Percentiles rank a stretch among this genome's conserved stretches.
Evolutionary conservation across 1,140 invertebrate species (phyloP).

Genomic region (Trinorchestia longiramus): DNA sequence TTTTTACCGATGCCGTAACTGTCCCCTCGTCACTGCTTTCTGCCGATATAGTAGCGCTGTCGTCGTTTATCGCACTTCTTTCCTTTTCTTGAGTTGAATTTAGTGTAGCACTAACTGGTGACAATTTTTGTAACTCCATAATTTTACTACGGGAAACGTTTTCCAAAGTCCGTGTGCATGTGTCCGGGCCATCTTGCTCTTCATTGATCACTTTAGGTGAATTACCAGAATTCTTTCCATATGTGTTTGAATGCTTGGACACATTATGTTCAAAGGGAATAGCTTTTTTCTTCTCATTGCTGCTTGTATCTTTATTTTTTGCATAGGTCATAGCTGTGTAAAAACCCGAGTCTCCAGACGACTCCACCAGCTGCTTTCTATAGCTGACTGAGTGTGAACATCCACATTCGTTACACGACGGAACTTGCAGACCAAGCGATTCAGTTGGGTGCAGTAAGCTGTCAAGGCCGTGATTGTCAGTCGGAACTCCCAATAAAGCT

Average conservation of each 20-base stretch:
- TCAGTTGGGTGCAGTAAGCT: not conserved
- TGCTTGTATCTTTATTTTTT: not conserved
- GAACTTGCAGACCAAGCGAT: not conserved
- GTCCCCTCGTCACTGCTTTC: not conserved
- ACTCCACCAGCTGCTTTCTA: not conserved
- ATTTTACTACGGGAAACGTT: not conserved
- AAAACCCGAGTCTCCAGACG: not conserved
- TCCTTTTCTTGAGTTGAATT: not conserved
- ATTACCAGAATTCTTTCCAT: not conserved
- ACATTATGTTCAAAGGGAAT: not conserved
- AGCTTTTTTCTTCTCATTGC: not conserved
- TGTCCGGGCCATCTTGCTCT: not conserved
- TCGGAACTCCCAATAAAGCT: not conserved
- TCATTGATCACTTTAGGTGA: not conserved
- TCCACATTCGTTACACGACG: not conserved
- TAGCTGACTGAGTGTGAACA: not conserved
- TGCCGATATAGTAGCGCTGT: not conserved
- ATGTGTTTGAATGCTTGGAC: not conserved
- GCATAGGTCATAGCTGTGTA: not conserved
- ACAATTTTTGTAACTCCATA: not conserved
- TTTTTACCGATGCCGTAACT: not conserved
- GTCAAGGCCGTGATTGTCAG: not conserved
- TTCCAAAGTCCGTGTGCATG: not conserved
- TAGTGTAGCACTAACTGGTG: not conserved
- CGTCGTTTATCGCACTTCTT: not conserved